Evolutionary conservation across 2,113 vertebrate genomes (phyloP), one percentile per base, ranked within the genome.

Genomic region (Sinocyclocheilus grahami): DNA sequence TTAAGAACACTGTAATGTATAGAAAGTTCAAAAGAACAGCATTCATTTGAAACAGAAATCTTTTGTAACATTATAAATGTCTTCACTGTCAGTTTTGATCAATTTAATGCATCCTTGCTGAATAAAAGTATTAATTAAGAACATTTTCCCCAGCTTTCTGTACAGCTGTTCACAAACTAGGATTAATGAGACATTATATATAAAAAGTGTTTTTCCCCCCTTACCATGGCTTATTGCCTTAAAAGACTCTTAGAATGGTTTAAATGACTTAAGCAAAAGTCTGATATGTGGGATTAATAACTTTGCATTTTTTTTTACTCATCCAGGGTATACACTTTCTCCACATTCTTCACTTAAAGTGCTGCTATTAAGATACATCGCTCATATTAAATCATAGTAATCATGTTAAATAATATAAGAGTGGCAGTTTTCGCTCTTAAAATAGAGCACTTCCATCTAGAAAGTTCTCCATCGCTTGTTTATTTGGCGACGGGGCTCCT

Each of bases 401-500:
- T 89, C 87, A 90, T 22, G 69, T 62, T 63, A 79, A 85, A 88
- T 65, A 78, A 78, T 53, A n/a, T 33, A 67, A 42, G 55, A 87
- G 82, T 84, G 33, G 20, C 51, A 37, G 78, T 37, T 78, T 51
- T 85, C 63, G 37, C 74, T 71, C 58, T 87, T 78, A 65, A 82
- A 87, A 80, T 87, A 71, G 76, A 80, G 69, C 51, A 58, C 18
- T 75, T 62, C 11, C 85, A 88, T 90, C 85, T 85, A 83, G 75
- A 72, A 87, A 53, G 51, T 88, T 89, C 71, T 89, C 83, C 76
- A 69, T 85, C 42, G 78, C 86, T 83, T 83, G 24, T 69, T 89
- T 92, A 92, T 83, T 88, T 87, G 86, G 75, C 53, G 27, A 91
- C 88, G 90, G 42, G n/a, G 42, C 10, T 5, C 80, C 42, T 3